These are phyloP conservation scores for Chloropsis hardwickii DNA, from an alignment of 2,113 vertebrate species.

Conservation along the genomic window DNA sequence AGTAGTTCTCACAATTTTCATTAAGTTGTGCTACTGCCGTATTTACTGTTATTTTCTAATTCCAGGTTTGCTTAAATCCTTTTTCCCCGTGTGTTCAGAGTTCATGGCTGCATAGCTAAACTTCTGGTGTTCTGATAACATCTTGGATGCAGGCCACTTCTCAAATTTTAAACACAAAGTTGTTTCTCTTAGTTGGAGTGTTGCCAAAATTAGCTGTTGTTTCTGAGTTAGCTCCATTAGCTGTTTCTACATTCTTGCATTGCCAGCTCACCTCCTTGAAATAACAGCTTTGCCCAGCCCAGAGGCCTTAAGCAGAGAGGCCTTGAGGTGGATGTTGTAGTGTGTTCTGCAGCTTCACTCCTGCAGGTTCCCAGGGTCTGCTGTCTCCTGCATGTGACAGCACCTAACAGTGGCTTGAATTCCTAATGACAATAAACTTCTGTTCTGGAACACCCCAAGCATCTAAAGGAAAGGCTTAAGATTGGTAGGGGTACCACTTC, in stretches of 20 bases:
- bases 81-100: background rate
- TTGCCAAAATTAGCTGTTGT: conserved; percentile 7
- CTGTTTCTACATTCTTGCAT: background rate
- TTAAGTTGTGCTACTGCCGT: background rate
- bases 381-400: rapidly evolving
- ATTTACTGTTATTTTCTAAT: background rate
- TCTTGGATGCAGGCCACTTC: conserved; percentile 27
- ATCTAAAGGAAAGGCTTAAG: background rate
- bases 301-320: background rate
- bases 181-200: background rate
- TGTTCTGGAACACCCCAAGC: background rate
- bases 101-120: background rate
- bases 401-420: background rate
- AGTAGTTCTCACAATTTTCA: background rate
- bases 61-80: background rate
- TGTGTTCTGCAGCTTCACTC: background rate
- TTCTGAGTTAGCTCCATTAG: background rate
- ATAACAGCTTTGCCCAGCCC: background rate
- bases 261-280: conserved; percentile 1
- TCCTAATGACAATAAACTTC: background rate
- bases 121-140: background rate
- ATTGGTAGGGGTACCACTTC: background rate
- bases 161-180: background rate
- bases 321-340: background rate
- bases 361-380: background rate